Evolutionary conservation across 1,140 invertebrate genomes (phyloP).

Genomic region (Lordiphosa collinella): DNA sequence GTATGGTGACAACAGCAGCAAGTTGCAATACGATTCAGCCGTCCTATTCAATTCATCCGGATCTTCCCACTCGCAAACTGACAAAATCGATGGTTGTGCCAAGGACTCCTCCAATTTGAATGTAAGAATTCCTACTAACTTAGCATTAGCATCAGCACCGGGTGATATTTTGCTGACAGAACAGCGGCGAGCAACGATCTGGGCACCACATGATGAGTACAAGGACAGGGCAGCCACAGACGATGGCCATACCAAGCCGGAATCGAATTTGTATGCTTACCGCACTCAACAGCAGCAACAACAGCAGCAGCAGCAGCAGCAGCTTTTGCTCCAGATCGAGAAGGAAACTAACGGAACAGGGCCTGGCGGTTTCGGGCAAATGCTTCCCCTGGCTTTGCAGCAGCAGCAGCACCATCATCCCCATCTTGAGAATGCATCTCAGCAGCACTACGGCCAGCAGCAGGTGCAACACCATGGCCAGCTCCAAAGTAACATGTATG

Average conservation of each 20-base stretch:
- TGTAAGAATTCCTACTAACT: constrained; percentile 62
- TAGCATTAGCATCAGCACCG: constrained; percentile 48
- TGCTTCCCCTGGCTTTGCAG: constrained; percentile 30
- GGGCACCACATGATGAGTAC: constrained; percentile 54
- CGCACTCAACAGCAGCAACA: constrained; percentile 10
- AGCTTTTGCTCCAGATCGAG: constrained; percentile 53
- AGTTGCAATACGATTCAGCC: constrained; percentile 19
- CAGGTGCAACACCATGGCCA: constrained; percentile 32
- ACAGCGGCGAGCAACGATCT: constrained; percentile 36
- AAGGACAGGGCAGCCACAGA: constrained; percentile 4
- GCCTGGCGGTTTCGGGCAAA: constrained; percentile 24
- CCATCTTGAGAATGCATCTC: constrained; percentile 15
- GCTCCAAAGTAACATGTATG: constrained; percentile 34
- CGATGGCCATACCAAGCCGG: constrained; percentile 9
- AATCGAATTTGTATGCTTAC: constrained; percentile 15
- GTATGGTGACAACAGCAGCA: constrained; percentile 5
- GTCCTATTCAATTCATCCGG: constrained; percentile 17
- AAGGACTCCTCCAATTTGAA: constrained; percentile 60
- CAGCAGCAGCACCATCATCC: constrained; percentile 34
- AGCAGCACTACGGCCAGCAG: constrained; percentile 39
- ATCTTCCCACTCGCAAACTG: constrained; percentile 22
- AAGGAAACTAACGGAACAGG: constrained; percentile 23
- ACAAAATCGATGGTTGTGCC: constrained; percentile 70
- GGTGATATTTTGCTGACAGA: constrained; percentile 60
- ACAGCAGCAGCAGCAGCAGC: constrained; percentile 19